These are phyloP conservation scores for Eudasyphora cyanicolor DNA, from an alignment of 2,888 invertebrate species.

Conservation along the genomic window DNA sequence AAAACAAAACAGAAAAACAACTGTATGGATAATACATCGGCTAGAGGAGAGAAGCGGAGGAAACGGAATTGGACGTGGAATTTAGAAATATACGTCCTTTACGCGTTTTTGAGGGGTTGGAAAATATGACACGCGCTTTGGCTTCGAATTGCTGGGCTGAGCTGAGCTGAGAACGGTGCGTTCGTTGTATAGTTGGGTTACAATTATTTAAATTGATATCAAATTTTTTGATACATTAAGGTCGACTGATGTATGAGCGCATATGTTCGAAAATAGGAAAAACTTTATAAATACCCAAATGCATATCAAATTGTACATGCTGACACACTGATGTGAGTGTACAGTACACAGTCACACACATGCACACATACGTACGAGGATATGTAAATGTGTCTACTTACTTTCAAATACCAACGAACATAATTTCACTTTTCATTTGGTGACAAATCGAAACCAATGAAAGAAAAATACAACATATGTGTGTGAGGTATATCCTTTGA, in stretches of 20 bases:
- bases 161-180: background rate
- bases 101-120: conserved; percentile 49
- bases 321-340: conserved; percentile 50
- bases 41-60: background rate
- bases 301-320: conserved; percentile 17
- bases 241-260: conserved; percentile 20
- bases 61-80: conserved; percentile 16
- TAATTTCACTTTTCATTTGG: background rate
- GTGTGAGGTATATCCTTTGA: background rate
- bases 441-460: background rate
- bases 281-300: conserved; percentile 48
- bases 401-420: too few relatives aligned
- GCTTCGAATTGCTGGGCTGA: background rate
- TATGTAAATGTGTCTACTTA: background rate
- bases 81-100: background rate
- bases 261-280: conserved; percentile 30
- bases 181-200: background rate
- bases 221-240: conserved; percentile 23
- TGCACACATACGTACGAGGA: background rate
- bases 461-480: background rate
- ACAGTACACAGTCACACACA: too few relatives aligned
- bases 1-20: conserved; percentile 21
- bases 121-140: conserved; percentile 61
- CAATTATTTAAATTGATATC: conserved; percentile 61
- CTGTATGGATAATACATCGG: too few relatives aligned